Conservation (phyloP, 2,113 vertebrate species). For the Hippocampus guttulatus region DNA sequence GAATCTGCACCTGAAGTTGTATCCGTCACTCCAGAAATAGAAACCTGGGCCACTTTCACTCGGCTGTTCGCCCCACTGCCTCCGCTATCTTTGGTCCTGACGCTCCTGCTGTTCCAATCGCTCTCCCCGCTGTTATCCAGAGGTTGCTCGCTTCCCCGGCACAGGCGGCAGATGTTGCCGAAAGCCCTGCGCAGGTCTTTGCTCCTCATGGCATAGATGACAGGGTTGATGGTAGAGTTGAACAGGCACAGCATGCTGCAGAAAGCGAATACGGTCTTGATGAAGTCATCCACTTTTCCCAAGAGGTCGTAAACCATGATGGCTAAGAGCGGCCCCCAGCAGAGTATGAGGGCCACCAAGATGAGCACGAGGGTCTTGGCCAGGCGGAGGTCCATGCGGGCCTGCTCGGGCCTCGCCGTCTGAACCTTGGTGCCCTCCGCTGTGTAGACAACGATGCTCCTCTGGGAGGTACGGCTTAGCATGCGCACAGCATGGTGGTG, state of each 20-base stretch:
- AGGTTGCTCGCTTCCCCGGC: conserved; percentile 75
- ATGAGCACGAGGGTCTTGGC: conserved; percentile 97
- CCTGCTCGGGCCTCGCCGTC: conserved; percentile 89
- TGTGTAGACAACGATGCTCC: conserved; percentile 88
- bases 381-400: conserved; percentile 95
- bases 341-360: conserved; percentile 93
- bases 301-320: conserved; percentile 99
- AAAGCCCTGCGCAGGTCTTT: conserved; percentile 94
- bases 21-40: conserved; percentile 89
- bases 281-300: conserved; percentile 92
- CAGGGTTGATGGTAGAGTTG: conserved; percentile 97
- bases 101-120: conserved; percentile 86
- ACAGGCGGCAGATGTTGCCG: conserved; percentile 84
- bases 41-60: conserved; percentile 93
- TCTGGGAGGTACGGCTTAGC: conserved; percentile 92
- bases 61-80: conserved; percentile 81
- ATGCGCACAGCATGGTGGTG: conserved; percentile 95
- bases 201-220: conserved; percentile 97
- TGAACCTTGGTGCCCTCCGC: conserved; percentile 92
- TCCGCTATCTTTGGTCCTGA: conserved; percentile 77
- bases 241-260: conserved; percentile 96
- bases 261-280: conserved; percentile 96
- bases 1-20: conserved; percentile 80
- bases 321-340: conserved; percentile 93
- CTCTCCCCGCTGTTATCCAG: conserved; percentile 94